phyloP scores from a whole-genome alignment of 53 echinoderm and acorn worm genomes.

The Stichopus horrens region DNA sequence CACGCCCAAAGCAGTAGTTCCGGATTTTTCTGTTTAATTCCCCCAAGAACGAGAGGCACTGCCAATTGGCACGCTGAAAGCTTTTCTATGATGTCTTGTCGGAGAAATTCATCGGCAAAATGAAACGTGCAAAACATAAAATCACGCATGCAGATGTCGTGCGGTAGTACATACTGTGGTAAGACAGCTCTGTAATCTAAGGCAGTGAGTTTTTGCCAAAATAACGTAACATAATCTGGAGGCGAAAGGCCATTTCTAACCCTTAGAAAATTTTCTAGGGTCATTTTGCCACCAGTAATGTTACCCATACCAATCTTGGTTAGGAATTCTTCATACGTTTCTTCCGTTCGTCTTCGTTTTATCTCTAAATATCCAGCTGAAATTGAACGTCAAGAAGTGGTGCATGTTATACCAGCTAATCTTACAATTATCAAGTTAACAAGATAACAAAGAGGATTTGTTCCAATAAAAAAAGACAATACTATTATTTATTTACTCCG shows the following conservation, averaged over 20 bases:
- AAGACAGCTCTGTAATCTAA: constrained; percentile 21
- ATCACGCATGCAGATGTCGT: not conserved
- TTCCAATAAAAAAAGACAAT: too few relatives aligned
- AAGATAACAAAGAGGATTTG: too few relatives aligned
- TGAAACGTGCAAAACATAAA: constrained; percentile 10
- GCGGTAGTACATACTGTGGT: not conserved
- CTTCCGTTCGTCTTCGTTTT: too few relatives aligned
- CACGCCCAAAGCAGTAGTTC: constrained; percentile 15
- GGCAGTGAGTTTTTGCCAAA: constrained; percentile 26
- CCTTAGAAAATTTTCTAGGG: not conserved
- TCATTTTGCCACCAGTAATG: not conserved
- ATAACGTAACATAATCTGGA: not conserved
- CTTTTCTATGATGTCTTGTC: constrained; percentile 30
- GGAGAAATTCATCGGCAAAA: constrained; percentile 11
- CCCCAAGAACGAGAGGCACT: constrained; percentile 15
- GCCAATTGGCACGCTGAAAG: constrained; percentile 22
- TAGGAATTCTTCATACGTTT: not conserved
- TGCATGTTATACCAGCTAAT: too few relatives aligned
- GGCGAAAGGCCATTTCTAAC: not conserved
- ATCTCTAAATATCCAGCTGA: too few relatives aligned
- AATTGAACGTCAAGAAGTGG: too few relatives aligned
- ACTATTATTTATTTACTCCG: too few relatives aligned
- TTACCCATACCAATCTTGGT: not conserved
- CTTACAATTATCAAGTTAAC: too few relatives aligned
- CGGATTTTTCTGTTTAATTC: not conserved